These are phyloP conservation scores for Bradypodion ventrale DNA, from an alignment of 2,797 vertebrate species.

Conservation along the genomic window DNA sequence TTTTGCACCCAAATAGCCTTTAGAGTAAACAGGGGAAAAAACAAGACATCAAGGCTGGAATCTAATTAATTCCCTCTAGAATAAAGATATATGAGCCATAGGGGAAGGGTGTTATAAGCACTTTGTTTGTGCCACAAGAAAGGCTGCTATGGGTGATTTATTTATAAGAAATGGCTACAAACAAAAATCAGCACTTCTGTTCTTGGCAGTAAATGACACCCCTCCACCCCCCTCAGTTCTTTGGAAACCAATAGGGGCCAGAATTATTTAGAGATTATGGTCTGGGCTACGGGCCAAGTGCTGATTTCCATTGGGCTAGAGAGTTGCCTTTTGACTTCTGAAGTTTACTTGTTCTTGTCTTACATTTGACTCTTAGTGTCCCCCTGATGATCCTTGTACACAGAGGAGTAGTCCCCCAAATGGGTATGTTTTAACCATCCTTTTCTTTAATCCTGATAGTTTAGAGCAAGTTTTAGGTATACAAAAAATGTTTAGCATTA, in stretches of 20 bases:
- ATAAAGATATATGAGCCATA: background rate
- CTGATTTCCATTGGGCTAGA: constrained; percentile 5
- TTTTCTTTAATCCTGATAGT: background rate
- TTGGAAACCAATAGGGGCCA: background rate
- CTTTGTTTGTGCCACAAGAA: background rate
- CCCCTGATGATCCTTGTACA: background rate
- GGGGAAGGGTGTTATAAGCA: background rate
- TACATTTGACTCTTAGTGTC: constrained; percentile 18
- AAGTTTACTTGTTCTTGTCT: background rate
- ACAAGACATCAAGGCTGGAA: background rate
- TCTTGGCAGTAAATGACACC: background rate
- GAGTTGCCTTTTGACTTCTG: constrained; percentile 6
- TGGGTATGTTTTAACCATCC: background rate
- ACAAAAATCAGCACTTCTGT: background rate
- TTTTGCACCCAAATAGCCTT: no score
- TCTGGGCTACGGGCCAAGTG: constrained; percentile 7
- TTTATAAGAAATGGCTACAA: background rate
- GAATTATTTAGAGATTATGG: constrained; percentile 19
- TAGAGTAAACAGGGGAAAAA: no score
- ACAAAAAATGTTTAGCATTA: background rate
- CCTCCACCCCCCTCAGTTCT: background rate
- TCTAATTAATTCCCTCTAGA: background rate
- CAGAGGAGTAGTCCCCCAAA: background rate
- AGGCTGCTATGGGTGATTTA: background rate
- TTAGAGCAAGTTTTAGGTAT: background rate